Evolutionary conservation across 2,888 invertebrate species (phyloP), one percentile per base, ranked within the genome.

Genomic region (Nomada flava): DNA sequence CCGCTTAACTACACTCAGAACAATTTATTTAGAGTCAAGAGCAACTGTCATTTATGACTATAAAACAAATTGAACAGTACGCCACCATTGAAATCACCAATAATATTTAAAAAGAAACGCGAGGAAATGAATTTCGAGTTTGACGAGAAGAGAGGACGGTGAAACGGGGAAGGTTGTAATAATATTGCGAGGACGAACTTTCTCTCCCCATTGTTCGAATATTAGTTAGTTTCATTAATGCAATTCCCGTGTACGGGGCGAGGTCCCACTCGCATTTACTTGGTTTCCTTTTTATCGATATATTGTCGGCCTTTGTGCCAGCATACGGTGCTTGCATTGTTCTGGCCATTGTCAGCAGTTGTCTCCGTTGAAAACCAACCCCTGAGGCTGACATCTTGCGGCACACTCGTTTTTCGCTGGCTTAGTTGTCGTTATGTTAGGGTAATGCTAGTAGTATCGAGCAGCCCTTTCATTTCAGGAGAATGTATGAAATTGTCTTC

Each of bases 231-330:
- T 91, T 90, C 90, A 91, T 92, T 90, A 92, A 90, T 90, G 89
- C 90, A 91, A 91, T 91, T 90, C 88, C 86, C 89, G 75, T 88
- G 88, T 88, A 87, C 84, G 84, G 82, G 87, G 81, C 79, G 84
- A 87, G 88, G 74, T 81, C 82, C 78, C 76, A 74, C 78, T 83
- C 85, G 90, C 90, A 91, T 91, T 92, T 92, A 90, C 90, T 91
- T 90, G 91, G 90, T 91, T 92, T 92, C 90, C 90, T 91, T 91
- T 91, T 92, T 90, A 90, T 84, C 88, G 89, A 92, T 90, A 91
- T 90, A 92, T 92, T 89, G 91, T 89, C 88, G 83, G 87, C 82
- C 89, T 89, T 90, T 90, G 89, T 90, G 85, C 82, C 55, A 55
- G 80, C 82, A 87, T 78, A 88, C 86, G 83, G 76, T 75, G 76